A percentile compares a stretch with the other conserved stretches of the same genome.
Conservation (phyloP, 1,140 invertebrate genomes). For the Procambarus clarkii region DNA sequence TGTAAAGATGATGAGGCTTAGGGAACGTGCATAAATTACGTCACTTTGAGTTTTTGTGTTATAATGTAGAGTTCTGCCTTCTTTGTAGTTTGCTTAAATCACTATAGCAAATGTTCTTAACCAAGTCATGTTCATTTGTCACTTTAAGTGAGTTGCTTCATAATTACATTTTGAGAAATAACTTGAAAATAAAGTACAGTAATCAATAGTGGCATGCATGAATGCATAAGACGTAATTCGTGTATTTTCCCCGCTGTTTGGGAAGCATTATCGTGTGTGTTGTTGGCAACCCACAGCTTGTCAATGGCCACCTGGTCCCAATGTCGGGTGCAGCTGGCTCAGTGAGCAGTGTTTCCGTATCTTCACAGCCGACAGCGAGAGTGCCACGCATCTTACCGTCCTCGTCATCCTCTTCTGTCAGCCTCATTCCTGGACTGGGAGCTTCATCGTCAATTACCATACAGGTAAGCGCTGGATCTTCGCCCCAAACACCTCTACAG, state of each 20-base stretch:
- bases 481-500: not conserved
- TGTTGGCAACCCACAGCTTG: constrained; percentile 59
- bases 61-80: not conserved
- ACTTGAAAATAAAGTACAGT: not conserved
- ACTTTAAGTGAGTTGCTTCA: not conserved
- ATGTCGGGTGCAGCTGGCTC: constrained; percentile 55
- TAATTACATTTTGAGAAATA: not conserved
- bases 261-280: constrained; percentile 54
- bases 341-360: constrained; percentile 63
- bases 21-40: constrained; percentile 54
- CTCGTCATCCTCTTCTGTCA: constrained; percentile 61
- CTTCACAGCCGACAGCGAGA: constrained; percentile 61
- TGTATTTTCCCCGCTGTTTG: constrained; percentile 29
- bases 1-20: constrained; percentile 18
- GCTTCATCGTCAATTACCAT: constrained; percentile 69
- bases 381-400: constrained; percentile 66
- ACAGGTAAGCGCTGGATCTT: constrained; percentile 43
- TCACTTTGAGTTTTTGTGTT: constrained; percentile 20
- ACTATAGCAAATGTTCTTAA: not conserved
- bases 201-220: not conserved
- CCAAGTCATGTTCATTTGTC: not conserved
- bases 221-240: constrained; percentile 39
- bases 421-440: constrained; percentile 64
- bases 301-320: constrained; percentile 65
- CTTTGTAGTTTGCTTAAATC: constrained; percentile 13